Conservation (phyloP, 2,888 invertebrate species). For the Nebria brevicollis region DNA sequence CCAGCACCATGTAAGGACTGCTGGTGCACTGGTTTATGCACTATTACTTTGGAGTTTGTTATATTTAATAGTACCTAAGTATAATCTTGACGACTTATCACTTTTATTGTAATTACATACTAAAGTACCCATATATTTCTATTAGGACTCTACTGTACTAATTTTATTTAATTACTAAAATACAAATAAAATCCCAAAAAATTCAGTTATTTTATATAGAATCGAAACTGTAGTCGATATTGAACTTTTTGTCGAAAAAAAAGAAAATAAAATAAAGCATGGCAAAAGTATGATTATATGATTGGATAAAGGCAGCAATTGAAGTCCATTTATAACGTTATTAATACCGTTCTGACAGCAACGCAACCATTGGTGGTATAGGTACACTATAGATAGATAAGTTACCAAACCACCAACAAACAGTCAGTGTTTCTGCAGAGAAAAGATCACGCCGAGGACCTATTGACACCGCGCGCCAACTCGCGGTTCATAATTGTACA, state of each 20-base stretch:
- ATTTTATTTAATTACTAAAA: no score
- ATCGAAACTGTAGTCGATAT: background rate
- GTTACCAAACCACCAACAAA: background rate
- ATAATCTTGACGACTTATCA: no score
- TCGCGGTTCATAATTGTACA: background rate
- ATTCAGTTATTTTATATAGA: no score
- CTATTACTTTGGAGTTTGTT: background rate
- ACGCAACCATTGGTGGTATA: background rate
- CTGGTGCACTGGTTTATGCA: background rate
- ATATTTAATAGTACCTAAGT: no score
- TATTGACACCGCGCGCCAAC: background rate
- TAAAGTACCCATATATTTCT: no score
- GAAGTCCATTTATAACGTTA: background rate
- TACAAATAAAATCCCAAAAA: no score
- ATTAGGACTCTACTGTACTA: no score
- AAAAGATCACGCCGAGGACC: constrained; percentile 1
- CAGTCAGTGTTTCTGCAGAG: background rate
- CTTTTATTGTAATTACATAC: no score
- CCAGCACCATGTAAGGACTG: background rate
- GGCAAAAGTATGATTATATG: background rate
- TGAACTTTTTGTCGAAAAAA: background rate
- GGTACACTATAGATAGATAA: background rate
- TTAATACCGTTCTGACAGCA: background rate
- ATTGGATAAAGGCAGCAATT: background rate
- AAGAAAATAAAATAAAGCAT: background rate